Percentiles rank a stretch among this genome's conserved stretches.
phyloP scores from a whole-genome alignment of 2,113 vertebrate species.

The Lepus americanus region DNA sequence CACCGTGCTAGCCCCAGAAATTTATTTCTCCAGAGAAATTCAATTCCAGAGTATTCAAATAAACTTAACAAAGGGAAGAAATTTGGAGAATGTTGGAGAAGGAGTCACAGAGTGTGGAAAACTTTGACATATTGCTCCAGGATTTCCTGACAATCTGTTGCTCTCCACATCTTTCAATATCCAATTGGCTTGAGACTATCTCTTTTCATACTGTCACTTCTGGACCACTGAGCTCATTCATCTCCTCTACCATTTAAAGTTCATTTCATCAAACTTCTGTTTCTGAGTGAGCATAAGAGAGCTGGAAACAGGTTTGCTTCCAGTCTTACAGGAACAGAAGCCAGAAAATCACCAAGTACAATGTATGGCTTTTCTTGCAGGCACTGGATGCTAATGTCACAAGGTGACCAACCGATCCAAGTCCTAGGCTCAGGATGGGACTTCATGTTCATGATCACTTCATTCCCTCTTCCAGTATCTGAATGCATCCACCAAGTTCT shows the following conservation, averaged over 20 bases:
- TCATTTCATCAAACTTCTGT: neutral
- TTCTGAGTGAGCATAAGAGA: neutral
- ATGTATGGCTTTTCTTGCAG: neutral
- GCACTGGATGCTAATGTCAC: neutral
- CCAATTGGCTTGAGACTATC: neutral
- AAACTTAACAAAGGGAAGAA: constrained; percentile 31
- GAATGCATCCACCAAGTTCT: neutral
- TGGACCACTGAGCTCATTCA: constrained; percentile 1
- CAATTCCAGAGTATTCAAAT: neutral
- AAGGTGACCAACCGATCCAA: neutral
- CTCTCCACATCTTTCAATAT: neutral
- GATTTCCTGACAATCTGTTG: neutral
- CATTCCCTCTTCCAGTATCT: neutral
- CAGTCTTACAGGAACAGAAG: neutral
- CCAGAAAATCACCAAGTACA: neutral
- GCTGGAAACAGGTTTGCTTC: neutral
- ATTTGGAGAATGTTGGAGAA: constrained; percentile 14
- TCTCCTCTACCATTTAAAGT: neutral
- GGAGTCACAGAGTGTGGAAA: neutral
- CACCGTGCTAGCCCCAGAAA: neutral
- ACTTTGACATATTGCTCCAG: neutral
- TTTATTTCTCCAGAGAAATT: constrained; percentile 34
- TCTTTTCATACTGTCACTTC: neutral
- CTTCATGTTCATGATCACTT: neutral
- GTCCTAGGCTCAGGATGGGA: neutral